Conservation (phyloP, 2,888 invertebrate genomes). For the Stenoptilia bipunctidactyla region DNA sequence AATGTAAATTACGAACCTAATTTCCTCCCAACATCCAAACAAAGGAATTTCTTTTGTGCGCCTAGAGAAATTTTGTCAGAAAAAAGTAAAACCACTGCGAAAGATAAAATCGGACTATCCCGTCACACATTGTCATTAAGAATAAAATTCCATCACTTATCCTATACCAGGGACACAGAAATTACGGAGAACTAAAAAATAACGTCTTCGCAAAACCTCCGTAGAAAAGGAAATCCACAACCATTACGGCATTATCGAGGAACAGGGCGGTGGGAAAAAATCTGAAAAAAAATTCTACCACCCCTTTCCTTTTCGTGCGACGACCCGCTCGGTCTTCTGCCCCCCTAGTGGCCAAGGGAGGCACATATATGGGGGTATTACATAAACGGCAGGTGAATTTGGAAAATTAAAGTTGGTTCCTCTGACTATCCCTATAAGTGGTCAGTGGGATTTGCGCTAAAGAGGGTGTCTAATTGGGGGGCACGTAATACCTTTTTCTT, state of each 20-base stretch:
- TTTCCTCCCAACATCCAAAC: no score
- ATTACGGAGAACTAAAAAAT: conserved; percentile 62
- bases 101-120: no score
- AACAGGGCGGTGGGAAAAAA: conserved; percentile 51
- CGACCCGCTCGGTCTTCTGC: conserved; percentile 25
- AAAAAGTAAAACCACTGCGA: no score
- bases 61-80: no score
- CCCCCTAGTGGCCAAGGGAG: conserved; percentile 45
- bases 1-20: no score
- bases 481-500: no score
- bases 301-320: conserved; percentile 66
- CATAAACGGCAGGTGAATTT: conserved; percentile 66
- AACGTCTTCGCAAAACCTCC: conserved; percentile 21
- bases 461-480: conserved; percentile 3
- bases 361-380: conserved; percentile 54
- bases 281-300: conserved; percentile 62
- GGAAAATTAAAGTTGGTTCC: conserved; percentile 60
- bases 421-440: conserved; percentile 27
- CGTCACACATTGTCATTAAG: no score
- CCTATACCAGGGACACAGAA: conserved; percentile 42
- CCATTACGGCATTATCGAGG: conserved; percentile 71
- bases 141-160: no score
- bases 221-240: conserved; percentile 63
- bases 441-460: conserved; percentile 20
- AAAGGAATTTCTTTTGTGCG: no score